Evolutionary conservation across 1,140 invertebrate genomes (phyloP).

Genomic region (Sweltsa coloradensis): DNA sequence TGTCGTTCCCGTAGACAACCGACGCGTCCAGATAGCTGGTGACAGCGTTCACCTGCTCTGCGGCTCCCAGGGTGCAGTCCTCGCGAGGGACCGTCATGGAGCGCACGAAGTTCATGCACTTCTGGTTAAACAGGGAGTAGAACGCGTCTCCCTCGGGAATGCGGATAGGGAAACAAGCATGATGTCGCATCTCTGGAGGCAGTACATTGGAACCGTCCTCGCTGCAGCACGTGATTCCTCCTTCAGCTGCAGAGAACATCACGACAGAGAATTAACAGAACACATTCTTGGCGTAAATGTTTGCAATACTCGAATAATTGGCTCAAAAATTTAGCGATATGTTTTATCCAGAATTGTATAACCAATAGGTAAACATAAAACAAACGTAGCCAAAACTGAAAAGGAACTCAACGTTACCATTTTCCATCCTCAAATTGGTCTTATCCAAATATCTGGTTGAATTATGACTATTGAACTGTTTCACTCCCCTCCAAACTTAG

Average conservation of each 20-base stretch:
- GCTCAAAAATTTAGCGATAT: no score
- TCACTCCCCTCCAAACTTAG: no score
- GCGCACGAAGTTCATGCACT: constrained; percentile 77
- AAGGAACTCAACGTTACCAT: no score
- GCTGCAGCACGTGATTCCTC: constrained; percentile 54
- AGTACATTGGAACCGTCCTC: constrained; percentile 43
- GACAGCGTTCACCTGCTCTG: constrained; percentile 59
- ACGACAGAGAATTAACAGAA: no score
- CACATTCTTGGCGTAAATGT: no score
- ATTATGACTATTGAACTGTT: no score
- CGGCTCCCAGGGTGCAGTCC: constrained; percentile 53
- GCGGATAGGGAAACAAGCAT: constrained; percentile 72
- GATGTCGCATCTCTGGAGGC: constrained; percentile 20
- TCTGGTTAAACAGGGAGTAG: constrained; percentile 48
- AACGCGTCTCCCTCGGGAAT: constrained; percentile 72
- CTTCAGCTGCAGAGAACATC: constrained; percentile 38
- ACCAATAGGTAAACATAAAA: no score
- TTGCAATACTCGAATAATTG: no score
- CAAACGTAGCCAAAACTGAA: no score
- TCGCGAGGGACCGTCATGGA: constrained; percentile 56
- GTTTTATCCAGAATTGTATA: no score
- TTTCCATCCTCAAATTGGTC: no score
- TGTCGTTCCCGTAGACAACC: constrained; percentile 66
- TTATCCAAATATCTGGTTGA: no score
- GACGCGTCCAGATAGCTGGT: constrained; percentile 78